Evolutionary conservation across 2,113 vertebrate species (phyloP), one percentile per base, ranked within the genome.

Genomic region (Aphelocoma coerulescens): DNA sequence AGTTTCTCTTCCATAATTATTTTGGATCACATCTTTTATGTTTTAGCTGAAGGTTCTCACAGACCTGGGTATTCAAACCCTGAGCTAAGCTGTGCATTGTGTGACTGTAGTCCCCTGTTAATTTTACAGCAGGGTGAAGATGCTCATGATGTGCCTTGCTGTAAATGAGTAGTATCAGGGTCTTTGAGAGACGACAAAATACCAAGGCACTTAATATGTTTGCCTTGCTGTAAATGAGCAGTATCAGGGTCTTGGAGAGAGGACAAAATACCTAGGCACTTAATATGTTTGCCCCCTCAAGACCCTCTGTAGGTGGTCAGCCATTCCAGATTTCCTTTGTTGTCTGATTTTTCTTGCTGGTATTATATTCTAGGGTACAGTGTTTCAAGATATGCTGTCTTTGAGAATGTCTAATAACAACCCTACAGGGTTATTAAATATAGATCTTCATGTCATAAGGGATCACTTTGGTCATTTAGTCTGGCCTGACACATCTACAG

Each of bases 51-150:
- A 55, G 13, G 22, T 24, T 37, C 11, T 62, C 71, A 20, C 23
- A 74, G 23, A 23, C 6, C 21, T 48, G 39, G 59, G 11, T 67
- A 89, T 87, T 84, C 39, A 71, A 72, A 33, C 13, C 13, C 5
- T 82, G 30, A 72, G 10, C 3, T 77, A 43, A 51, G 7, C 3
- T 62, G 23, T 48, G 10, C 8, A 7, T 67, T 77, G 20, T 51
- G 24, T 71, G 44, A 51, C 11, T 27, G 32, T 13, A 62, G 23
- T 17, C 10, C 11, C 9, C 24, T 21, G 15, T 54, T 61, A 59
- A 44, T 91, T 89, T 89, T 71, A 54, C 19, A 37, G 8, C 39
- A 46, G 0, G 0, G 7, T 0, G 0, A 58, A 71, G 30, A 20
- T 59, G 18, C 4, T 89, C 23, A 27, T 43, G 68, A 48, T 17